Conservation (phyloP, 2,797 vertebrate genomes). For the Cichlasoma orientale region DNA sequence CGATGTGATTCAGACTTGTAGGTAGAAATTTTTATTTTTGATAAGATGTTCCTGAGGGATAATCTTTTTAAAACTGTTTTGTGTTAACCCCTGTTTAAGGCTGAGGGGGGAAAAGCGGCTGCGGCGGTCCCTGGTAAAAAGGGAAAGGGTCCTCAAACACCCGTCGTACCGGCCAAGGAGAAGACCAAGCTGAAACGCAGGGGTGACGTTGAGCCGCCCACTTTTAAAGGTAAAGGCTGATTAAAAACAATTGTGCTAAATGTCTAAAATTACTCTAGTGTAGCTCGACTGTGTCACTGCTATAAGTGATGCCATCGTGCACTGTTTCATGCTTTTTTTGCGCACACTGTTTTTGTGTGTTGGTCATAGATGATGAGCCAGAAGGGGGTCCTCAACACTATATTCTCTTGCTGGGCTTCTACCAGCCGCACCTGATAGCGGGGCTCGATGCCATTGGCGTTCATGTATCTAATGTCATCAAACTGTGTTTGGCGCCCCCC, state of each 20-base stretch:
- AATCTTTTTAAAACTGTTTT: background rate
- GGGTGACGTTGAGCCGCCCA: slow-evolving; percentile 74
- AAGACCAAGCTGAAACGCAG: slow-evolving; percentile 83
- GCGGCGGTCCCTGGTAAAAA: slow-evolving; percentile 68
- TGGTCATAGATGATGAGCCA: slow-evolving; percentile 91
- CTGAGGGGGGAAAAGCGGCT: slow-evolving; percentile 66
- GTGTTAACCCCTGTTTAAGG: slow-evolving; percentile 61
- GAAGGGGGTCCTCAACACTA: slow-evolving; percentile 91
- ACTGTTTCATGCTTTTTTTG: background rate
- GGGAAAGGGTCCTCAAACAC: slow-evolving; percentile 65
- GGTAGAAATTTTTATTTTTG: background rate
- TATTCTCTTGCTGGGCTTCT: slow-evolving; percentile 88
- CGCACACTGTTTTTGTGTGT: background rate
- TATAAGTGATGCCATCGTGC: background rate
- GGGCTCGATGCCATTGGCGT: slow-evolving; percentile 85
- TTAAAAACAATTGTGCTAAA: background rate
- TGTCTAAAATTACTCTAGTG: background rate
- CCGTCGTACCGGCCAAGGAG: slow-evolving; percentile 52
- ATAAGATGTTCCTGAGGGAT: background rate
- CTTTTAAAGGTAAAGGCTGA: slow-evolving; percentile 81
- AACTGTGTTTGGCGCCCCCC: slow-evolving; percentile 51
- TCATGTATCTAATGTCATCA: slow-evolving; percentile 86
- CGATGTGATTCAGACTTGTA: background rate
- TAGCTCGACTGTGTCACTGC: background rate
- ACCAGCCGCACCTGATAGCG: slow-evolving; percentile 82